Percentiles rank a stretch among this genome's conserved stretches.
phyloP scores from a whole-genome alignment of 2,888 invertebrate genomes.

The Nycteola revayana region DNA sequence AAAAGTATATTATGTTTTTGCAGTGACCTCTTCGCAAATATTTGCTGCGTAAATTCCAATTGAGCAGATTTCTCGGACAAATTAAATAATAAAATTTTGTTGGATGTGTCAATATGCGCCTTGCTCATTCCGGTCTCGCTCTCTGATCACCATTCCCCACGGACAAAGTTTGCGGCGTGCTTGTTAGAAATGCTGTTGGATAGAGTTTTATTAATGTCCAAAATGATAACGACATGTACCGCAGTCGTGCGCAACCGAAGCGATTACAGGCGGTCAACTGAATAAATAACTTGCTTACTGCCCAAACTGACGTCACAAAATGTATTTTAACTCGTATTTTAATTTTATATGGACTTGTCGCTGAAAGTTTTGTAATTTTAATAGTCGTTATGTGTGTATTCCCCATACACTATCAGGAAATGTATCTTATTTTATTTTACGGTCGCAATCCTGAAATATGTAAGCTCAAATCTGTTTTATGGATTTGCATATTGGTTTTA shows the following conservation, averaged over 20 bases:
- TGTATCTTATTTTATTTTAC: too few species aligned
- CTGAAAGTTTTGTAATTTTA: constrained; percentile 40
- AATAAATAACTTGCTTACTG: constrained; percentile 62
- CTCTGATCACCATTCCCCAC: constrained; percentile 46
- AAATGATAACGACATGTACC: constrained; percentile 68
- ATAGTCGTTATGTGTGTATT: constrained; percentile 19
- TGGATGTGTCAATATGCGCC: constrained; percentile 56
- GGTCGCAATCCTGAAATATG: too few species aligned
- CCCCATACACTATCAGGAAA: too few species aligned
- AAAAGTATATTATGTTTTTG: too few species aligned
- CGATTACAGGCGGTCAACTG: constrained; percentile 60
- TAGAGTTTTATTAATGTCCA: constrained; percentile 69
- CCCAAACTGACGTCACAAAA: constrained; percentile 43
- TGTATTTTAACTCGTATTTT: constrained; percentile 55
- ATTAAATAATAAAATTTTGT: too few species aligned
- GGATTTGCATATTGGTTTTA: too few species aligned
- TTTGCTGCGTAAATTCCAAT: too few species aligned
- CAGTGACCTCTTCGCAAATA: too few species aligned
- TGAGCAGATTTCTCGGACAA: too few species aligned
- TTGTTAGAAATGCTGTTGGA: constrained; percentile 51
- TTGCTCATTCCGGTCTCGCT: constrained; percentile 28
- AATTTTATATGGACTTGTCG: constrained; percentile 47
- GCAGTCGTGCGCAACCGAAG: constrained; percentile 41
- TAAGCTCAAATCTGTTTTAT: too few species aligned
- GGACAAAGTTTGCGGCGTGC: constrained; percentile 52